A percentile compares a stretch with the other conserved stretches of the same genome.
These are phyloP conservation scores for Nephrotoma flavescens DNA, from an alignment of 2,888 invertebrate genomes.

Conservation along the genomic window DNA sequence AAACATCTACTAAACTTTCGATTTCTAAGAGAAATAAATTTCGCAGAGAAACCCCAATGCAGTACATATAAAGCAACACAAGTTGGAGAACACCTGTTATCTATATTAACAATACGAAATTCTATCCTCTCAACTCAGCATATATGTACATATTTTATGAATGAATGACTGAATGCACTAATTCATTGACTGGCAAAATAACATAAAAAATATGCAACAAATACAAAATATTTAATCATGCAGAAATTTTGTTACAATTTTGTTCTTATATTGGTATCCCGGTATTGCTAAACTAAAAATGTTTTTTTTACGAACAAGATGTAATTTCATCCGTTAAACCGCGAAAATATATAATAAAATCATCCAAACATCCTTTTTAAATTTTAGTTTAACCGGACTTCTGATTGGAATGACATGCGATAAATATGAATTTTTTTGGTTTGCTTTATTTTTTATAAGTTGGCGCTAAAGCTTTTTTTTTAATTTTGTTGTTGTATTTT, in stretches of 20 bases:
- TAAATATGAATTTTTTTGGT: neutral
- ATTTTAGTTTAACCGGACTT: neutral
- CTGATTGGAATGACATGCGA: conserved; percentile 2
- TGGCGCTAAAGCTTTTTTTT: neutral
- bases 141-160: neutral
- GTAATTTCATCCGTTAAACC: neutral
- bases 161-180: neutral
- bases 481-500: neutral
- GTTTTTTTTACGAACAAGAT: neutral
- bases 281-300: neutral
- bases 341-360: neutral
- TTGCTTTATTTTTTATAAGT: neutral
- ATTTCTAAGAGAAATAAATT: too few species aligned
- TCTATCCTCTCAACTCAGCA: neutral
- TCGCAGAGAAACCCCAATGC: too few species aligned
- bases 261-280: neutral
- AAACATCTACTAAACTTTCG: too few species aligned
- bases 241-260: neutral
- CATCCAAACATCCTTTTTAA: neutral
- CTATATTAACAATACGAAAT: neutral
- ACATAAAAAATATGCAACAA: neutral
- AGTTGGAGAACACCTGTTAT: neutral
- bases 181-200: neutral
- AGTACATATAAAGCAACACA: neutral
- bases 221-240: neutral